Evolutionary conservation across 2,888 invertebrate species (phyloP).

Genomic region (Ariolimax columbianus): DNA sequence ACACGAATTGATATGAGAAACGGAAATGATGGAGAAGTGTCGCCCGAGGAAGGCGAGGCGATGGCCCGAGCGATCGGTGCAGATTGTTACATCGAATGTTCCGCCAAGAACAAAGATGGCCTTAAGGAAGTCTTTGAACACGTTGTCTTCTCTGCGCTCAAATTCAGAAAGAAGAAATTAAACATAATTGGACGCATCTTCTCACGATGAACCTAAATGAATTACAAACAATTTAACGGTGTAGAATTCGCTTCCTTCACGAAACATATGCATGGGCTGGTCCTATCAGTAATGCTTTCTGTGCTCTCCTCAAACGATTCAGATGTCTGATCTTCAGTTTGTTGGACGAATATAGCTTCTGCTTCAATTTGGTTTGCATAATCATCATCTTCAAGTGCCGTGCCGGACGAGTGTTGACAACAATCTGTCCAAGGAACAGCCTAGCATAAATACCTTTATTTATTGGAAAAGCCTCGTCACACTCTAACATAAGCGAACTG

Average conservation of each 20-base stretch:
- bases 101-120: conserved; percentile 59
- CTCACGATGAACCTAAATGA: conserved; percentile 29
- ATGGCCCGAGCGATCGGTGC: conserved; percentile 63
- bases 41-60: conserved; percentile 58
- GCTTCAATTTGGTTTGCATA: too few species aligned
- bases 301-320: neutral
- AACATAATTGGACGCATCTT: conserved; percentile 55
- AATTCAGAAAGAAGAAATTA: conserved; percentile 56
- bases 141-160: conserved; percentile 61
- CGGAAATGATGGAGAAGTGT: conserved; percentile 62
- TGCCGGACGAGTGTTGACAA: too few species aligned
- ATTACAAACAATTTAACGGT: neutral
- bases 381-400: too few species aligned
- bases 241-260: neutral
- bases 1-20: conserved; percentile 67
- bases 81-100: conserved; percentile 65
- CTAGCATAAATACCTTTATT: too few species aligned
- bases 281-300: neutral
- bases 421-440: too few species aligned
- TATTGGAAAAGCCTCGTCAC: too few species aligned
- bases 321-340: neutral
- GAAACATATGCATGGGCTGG: neutral
- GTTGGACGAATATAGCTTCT: neutral
- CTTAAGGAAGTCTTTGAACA: conserved; percentile 63
- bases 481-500: too few species aligned